A percentile compares a stretch with the other conserved stretches of the same genome.
These are phyloP conservation scores for Encarsia formosa DNA, from an alignment of 2,888 invertebrate species.

Conservation along the genomic window DNA sequence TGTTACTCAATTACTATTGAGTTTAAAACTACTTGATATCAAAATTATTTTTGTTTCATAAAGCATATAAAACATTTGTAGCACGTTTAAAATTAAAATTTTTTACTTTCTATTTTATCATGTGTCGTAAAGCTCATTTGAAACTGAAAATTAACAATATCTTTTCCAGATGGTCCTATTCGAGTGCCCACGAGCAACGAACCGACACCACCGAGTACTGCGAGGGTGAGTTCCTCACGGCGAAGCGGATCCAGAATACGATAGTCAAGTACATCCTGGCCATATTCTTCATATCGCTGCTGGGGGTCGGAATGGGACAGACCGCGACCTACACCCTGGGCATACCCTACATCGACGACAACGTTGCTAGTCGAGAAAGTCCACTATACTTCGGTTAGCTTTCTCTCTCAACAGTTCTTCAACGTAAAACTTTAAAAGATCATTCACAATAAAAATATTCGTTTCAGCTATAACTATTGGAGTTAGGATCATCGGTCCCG, in stretches of 20 bases:
- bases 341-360: slow-evolving; percentile 91
- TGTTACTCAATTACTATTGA: too few relatives aligned
- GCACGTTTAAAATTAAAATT: too few relatives aligned
- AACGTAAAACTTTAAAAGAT: neutral
- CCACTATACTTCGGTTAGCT: slow-evolving; percentile 84
- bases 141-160: too few relatives aligned
- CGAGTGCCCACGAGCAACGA: slow-evolving; percentile 30
- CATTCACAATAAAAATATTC: too few relatives aligned
- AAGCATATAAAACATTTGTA: too few relatives aligned
- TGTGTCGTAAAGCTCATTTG: too few relatives aligned
- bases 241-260: slow-evolving; percentile 67
- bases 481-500: slow-evolving; percentile 85
- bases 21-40: too few relatives aligned
- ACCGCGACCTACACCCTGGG: slow-evolving; percentile 89
- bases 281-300: slow-evolving; percentile 81
- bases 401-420: neutral
- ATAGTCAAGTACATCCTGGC: slow-evolving; percentile 78
- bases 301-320: slow-evolving; percentile 88
- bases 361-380: slow-evolving; percentile 86
- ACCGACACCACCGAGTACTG: slow-evolving; percentile 51
- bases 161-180: slow-evolving; percentile 38
- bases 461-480: slow-evolving; percentile 82
- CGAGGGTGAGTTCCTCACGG: slow-evolving; percentile 60
- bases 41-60: too few relatives aligned
- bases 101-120: too few relatives aligned